A percentile compares a stretch with the other conserved stretches of the same genome.
These are phyloP conservation scores for Popillia japonica DNA, from an alignment of 1,140 invertebrate species.

Conservation along the genomic window DNA sequence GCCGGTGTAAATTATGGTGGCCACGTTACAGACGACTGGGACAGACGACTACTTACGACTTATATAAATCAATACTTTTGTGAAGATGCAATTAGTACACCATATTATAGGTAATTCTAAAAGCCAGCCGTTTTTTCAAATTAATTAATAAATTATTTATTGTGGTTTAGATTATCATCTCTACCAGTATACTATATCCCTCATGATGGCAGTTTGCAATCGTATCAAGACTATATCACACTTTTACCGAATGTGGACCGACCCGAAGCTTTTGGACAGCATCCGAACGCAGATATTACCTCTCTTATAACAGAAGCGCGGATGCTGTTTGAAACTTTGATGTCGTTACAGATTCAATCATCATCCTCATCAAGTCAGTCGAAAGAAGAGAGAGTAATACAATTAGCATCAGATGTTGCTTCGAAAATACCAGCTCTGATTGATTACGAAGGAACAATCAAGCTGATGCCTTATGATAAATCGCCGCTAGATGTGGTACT, in stretches of 20 bases:
- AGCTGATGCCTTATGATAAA: slow-evolving; percentile 74
- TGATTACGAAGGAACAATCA: slow-evolving; percentile 77
- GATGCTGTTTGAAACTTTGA: slow-evolving; percentile 80
- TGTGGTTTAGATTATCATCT: slow-evolving; percentile 65
- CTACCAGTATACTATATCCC: slow-evolving; percentile 82
- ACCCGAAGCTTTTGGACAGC: slow-evolving; percentile 87
- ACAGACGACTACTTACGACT: slow-evolving; percentile 79
- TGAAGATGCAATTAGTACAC: slow-evolving; percentile 69
- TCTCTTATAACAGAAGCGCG: slow-evolving; percentile 81
- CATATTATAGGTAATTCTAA: slow-evolving; percentile 71
- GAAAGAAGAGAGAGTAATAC: slow-evolving; percentile 76
- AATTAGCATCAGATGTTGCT: slow-evolving; percentile 75
- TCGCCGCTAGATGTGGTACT: slow-evolving; percentile 82
- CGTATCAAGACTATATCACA: slow-evolving; percentile 80
- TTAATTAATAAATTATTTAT: background rate
- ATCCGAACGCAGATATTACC: slow-evolving; percentile 91
- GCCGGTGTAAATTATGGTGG: slow-evolving; percentile 94
- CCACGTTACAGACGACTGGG: slow-evolving; percentile 95
- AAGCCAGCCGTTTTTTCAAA: background rate
- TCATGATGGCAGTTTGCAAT: slow-evolving; percentile 79
- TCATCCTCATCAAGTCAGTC: slow-evolving; percentile 63
- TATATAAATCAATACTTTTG: slow-evolving; percentile 85
- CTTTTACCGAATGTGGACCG: slow-evolving; percentile 78
- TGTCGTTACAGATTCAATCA: slow-evolving; percentile 78
- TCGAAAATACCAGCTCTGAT: slow-evolving; percentile 75